Base-by-base conservation (phyloP, 2,888 invertebrate genomes). In the Mellilla xanthometata region DNA sequence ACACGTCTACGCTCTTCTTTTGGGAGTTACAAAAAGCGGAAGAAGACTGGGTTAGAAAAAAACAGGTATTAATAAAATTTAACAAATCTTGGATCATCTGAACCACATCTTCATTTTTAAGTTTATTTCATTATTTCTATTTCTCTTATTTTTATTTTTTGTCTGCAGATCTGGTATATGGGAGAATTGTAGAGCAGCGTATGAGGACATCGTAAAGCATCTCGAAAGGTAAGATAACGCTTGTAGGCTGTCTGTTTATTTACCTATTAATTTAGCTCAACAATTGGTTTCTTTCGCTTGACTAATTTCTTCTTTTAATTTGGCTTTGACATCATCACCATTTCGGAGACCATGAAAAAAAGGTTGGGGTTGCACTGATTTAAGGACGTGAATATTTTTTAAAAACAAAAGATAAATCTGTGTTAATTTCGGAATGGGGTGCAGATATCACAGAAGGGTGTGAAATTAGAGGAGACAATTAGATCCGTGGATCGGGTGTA, bases 141-240 rank as follows among this genome's bases (percentile, higher is more conserved):
- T 80, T 76, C 68, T 77, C 77, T 82, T 79, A 77, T 84, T 77
- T 76, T 74, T 75, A 69, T 82, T 78, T 67, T 86, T 86, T 90
- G 86, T 86, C 91, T 84, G 60, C 91, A 94, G 94, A 83, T 95
- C 95, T 79, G 95, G 95, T 70, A 96, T 97, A 80, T 97, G 97
- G 97, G 97, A 97, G 91, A 97, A 97, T 90, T 97, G 97, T 91
- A 93, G 96, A 87, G 96, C 96, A 60, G 96, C 96, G 66, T 97
- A 97, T 87, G 97, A 97, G 90, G 97, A 97, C 90, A 96, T 97
- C 86, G 96, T 97, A 67, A 97, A 97, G 91, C 97, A 97, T 85
- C 93, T 97, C 80, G 97, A 97, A 93, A 95, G 97, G 95, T 96
- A 94, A 91, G 94, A 83, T 39, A 10, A 22, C 10, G 36, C 46